These are phyloP conservation scores for Erannis defoliaria DNA, from an alignment of 2,888 invertebrate genomes.

Conservation along the genomic window DNA sequence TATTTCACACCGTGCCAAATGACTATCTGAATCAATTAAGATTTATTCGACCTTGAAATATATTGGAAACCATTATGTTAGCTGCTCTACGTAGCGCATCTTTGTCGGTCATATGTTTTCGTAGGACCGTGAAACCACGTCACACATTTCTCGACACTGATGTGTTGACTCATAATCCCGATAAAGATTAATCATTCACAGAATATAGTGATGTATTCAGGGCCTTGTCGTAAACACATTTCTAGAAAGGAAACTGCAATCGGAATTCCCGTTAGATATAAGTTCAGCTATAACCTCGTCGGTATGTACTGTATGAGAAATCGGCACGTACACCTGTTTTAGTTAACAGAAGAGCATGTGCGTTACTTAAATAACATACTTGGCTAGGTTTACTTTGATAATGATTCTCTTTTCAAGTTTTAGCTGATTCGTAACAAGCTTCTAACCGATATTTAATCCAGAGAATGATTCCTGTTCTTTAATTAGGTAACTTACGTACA, in stretches of 20 bases:
- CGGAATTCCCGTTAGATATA: constrained; percentile 24
- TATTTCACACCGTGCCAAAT: constrained; percentile 56
- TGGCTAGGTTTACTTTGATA: no score
- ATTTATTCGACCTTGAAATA: constrained; percentile 54
- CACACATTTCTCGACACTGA: constrained; percentile 63
- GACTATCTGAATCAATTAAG: constrained; percentile 53
- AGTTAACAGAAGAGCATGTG: no score
- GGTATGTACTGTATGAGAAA: neutral
- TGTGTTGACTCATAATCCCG: constrained; percentile 70
- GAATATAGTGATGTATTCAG: constrained; percentile 62
- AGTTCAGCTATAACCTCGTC: constrained; percentile 17
- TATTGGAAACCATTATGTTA: constrained; percentile 55
- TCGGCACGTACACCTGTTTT: constrained; percentile 39
- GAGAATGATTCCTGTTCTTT: no score
- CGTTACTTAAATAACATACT: no score
- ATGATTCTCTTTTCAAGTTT: no score
- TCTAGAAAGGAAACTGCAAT: constrained; percentile 33
- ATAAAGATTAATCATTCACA: constrained; percentile 76
- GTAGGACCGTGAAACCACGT: constrained; percentile 61
- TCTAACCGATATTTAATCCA: no score
- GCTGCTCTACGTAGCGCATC: constrained; percentile 36
- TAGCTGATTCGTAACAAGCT: no score
- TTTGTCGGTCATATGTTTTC: constrained; percentile 44
- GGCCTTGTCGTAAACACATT: constrained; percentile 50
- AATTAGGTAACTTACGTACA: no score